Evolutionary conservation across 2,888 invertebrate species (phyloP).

Genomic region (Cephus spinipes): DNA sequence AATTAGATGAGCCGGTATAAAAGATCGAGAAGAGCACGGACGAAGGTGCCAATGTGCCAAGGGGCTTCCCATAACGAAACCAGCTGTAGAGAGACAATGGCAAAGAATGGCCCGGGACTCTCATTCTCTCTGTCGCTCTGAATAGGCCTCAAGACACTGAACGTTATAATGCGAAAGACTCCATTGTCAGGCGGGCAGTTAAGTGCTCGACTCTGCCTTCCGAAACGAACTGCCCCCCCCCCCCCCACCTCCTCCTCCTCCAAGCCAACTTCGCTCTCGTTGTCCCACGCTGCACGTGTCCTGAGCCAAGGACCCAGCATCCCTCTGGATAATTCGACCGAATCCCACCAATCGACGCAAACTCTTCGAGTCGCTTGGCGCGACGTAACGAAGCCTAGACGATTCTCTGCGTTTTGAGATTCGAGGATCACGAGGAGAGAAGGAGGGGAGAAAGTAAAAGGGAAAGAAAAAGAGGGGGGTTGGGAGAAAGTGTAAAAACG

Average conservation of each 20-base stretch:
- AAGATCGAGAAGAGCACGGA: too few relatives aligned
- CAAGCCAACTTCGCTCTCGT: constrained; percentile 20
- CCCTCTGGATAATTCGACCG: too few relatives aligned
- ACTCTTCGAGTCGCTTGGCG: too few relatives aligned
- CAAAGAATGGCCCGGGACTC: constrained; percentile 60
- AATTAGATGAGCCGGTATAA: constrained; percentile 51
- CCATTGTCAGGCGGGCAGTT: constrained; percentile 63
- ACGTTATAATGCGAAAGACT: constrained; percentile 61
- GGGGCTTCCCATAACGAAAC: constrained; percentile 51
- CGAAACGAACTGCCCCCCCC: constrained; percentile 55
- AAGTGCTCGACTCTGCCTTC: constrained; percentile 60
- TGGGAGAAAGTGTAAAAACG: constrained; percentile 11
- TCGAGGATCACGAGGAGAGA: too few relatives aligned
- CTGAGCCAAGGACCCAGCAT: too few relatives aligned
- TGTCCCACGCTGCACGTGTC: too few relatives aligned
- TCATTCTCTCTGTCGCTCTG: constrained; percentile 32
- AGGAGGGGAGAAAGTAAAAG: too few relatives aligned
- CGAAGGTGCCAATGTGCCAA: constrained; percentile 6
- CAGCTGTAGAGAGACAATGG: constrained; percentile 59
- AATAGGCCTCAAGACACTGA: constrained; percentile 64
- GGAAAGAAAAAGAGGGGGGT: background rate
- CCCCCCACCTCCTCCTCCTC: constrained; percentile 2
- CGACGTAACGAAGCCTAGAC: too few relatives aligned
- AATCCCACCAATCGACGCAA: too few relatives aligned
- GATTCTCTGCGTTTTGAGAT: too few relatives aligned